Base-by-base conservation (phyloP, 2,797 vertebrate genomes). In the Scyliorhinus canicula region DNA sequence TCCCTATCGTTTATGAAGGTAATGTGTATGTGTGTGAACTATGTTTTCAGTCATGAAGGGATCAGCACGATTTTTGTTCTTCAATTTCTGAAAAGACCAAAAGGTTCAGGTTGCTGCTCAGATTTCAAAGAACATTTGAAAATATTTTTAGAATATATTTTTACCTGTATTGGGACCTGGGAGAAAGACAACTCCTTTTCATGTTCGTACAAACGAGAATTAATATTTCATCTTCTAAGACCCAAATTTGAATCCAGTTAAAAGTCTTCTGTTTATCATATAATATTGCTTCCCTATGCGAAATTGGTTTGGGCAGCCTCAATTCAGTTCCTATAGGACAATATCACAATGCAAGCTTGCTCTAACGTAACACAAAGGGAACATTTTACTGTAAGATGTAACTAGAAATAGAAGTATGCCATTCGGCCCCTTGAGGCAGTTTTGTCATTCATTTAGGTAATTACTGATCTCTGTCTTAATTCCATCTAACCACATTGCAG, bases 1-100 rank as follows among this genome's bases (percentile, higher is more conserved):
- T n/a, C n/a, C n/a, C n/a, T n/a, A n/a, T n/a, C n/a, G 98, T 99
- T 95, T 99, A 99, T 95, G 98, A 99, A 98, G 99, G 99, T 99
- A 50, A n/a, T 94, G 47, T 71, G 2, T 67, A 11, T 47, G 12
- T 94, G 28, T 74, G 16, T n/a, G 14, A 6, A 14, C 6, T 47
- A 6, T 82, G 44, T 82, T 82, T 82, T 82, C 47, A 82, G 19
- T 47, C 40, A 82, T 21, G 26, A 82, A 47, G 21, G 40, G 21
- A 24, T 47, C 40, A 82, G 16, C 19, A 44, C 21, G 44, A 47
- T 40, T 40, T 44, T 5, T 47, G 40, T 82, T 24, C 24, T 44
- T 47, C n/a, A 19, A 47, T 44, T 91, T 91, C 0, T 57, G 19
- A 65, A 40, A 60, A 57, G 4, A 12, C 40, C 40, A 44, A 91